phyloP scores from a whole-genome alignment of 2,113 vertebrate genomes.

The Pituophis catenifer region DNA sequence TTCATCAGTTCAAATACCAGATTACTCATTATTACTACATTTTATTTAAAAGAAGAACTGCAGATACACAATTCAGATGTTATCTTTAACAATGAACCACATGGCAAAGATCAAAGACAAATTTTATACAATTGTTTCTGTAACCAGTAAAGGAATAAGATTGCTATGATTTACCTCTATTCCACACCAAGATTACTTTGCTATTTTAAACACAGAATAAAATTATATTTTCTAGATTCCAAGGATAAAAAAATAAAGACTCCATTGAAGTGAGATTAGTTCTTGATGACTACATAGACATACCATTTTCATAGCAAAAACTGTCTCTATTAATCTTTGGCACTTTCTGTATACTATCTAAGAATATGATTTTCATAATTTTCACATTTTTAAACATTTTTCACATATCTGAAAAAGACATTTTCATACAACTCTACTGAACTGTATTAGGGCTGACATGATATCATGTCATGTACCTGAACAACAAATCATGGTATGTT shows the following conservation, averaged over 20 bases:
- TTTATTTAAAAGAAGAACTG: conserved; percentile 13
- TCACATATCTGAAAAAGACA: conserved; percentile 27
- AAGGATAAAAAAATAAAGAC: background rate
- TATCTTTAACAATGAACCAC: background rate
- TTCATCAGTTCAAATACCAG: background rate
- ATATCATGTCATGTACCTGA: background rate
- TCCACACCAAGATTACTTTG: background rate
- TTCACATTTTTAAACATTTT: conserved; percentile 32
- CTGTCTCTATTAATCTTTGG: conserved; percentile 37
- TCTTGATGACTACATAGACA: background rate
- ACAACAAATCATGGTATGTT: conserved; percentile 39
- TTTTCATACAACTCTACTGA: background rate
- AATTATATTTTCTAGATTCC: background rate
- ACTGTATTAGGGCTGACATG: conserved; percentile 22
- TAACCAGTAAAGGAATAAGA: background rate
- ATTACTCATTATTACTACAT: background rate
- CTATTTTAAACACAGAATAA: background rate
- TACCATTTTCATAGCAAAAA: background rate
- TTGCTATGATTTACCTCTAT: conserved; percentile 1
- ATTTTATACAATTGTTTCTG: background rate
- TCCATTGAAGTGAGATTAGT: background rate
- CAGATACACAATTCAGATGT: background rate
- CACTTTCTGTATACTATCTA: conserved; percentile 7
- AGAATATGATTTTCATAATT: conserved; percentile 39
- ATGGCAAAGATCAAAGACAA: background rate